Evolutionary conservation across 1,140 invertebrate species (phyloP).

Genomic region (Druon quercuslanigerum): DNA sequence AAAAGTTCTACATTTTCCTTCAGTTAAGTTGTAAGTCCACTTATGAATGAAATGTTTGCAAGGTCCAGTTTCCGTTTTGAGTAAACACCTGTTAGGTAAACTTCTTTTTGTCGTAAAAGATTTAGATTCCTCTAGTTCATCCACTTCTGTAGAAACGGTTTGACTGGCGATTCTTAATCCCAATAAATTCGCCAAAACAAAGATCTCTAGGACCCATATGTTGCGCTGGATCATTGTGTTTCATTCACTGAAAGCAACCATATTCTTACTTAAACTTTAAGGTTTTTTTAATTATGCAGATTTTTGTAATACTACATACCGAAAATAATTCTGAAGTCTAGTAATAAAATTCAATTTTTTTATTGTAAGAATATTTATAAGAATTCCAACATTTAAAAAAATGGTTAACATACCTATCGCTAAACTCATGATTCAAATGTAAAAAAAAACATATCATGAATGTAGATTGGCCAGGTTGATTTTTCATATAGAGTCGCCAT

Average conservation of each 20-base stretch:
- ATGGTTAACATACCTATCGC: no score
- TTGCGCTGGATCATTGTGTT: slow-evolving; percentile 62
- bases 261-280: not conserved
- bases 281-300: no score
- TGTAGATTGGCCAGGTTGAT: no score
- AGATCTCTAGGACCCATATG: slow-evolving; percentile 64
- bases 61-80: slow-evolving; percentile 77
- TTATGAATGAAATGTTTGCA: slow-evolving; percentile 83
- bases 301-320: no score
- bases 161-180: slow-evolving; percentile 49
- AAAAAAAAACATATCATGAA: no score
- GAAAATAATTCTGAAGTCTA: no score
- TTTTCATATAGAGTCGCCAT: no score
- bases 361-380: no score
- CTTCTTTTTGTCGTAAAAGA: slow-evolving; percentile 48
- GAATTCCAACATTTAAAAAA: no score
- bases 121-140: slow-evolving; percentile 52
- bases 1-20: slow-evolving; percentile 82
- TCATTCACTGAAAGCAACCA: slow-evolving; percentile 60
- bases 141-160: slow-evolving; percentile 57
- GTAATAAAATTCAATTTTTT: no score
- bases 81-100: slow-evolving; percentile 66
- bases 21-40: slow-evolving; percentile 83
- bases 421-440: no score
- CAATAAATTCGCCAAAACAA: slow-evolving; percentile 56